Conservation (phyloP, 1,140 invertebrate species). For the Lasioglossum albipes region DNA sequence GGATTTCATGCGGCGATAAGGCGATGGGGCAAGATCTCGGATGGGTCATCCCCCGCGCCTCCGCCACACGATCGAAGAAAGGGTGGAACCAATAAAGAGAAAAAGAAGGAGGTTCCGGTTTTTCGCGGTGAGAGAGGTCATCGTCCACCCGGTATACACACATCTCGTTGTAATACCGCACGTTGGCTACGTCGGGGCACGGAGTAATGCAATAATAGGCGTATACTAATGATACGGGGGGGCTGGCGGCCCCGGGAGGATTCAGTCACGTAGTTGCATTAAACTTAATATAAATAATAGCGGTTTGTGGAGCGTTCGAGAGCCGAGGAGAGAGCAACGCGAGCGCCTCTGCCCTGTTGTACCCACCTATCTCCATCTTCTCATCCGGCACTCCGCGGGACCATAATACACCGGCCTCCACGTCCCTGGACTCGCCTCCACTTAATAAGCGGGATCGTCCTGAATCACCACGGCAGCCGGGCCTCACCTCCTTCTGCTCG, state of each 20-base stretch:
- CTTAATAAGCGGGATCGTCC: conserved; percentile 80
- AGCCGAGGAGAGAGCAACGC: conserved; percentile 55
- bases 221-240: conserved; percentile 80
- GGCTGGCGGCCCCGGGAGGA: conserved; percentile 57
- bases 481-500: conserved; percentile 47
- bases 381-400: conserved; percentile 61
- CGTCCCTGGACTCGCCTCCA: conserved; percentile 75
- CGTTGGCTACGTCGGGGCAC: conserved; percentile 49
- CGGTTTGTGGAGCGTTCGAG: conserved; percentile 78
- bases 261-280: conserved; percentile 81
- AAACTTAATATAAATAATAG: conserved; percentile 82
- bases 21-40: conserved; percentile 4
- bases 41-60: conserved; percentile 16
- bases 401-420: conserved; percentile 76
- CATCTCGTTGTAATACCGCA: conserved; percentile 61
- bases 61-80: neutral
- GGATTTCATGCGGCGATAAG: neutral
- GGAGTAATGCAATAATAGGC: conserved; percentile 79
- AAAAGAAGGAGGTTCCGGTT: conserved; percentile 21
- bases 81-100: no score
- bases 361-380: conserved; percentile 78
- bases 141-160: conserved; percentile 60
- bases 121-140: conserved; percentile 53
- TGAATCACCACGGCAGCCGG: conserved; percentile 75
- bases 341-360: conserved; percentile 64